phyloP scores from a whole-genome alignment of 2,113 vertebrate species.

The Morone saxatilis region DNA sequence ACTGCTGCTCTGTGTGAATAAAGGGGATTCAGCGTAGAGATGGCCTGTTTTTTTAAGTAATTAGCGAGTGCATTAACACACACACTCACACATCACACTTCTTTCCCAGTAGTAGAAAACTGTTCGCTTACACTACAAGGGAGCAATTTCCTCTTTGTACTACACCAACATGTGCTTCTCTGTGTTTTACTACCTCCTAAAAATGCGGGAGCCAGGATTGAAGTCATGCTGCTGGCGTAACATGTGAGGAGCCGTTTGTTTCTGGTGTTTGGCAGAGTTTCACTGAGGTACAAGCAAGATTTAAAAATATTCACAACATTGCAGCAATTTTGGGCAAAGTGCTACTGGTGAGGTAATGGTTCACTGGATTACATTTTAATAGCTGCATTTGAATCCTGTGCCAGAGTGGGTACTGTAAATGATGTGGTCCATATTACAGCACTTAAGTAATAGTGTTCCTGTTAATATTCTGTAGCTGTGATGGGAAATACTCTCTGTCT shows the following conservation, averaged over 20 bases:
- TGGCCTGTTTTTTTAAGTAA: slow-evolving; percentile 15
- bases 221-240: slow-evolving; percentile 81
- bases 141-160: slow-evolving; percentile 69
- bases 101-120: slow-evolving; percentile 53
- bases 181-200: slow-evolving; percentile 71
- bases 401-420: slow-evolving; percentile 72
- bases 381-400: slow-evolving; percentile 45
- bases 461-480: slow-evolving; percentile 53
- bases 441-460: slow-evolving; percentile 53
- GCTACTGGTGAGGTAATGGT: slow-evolving; percentile 81
- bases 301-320: slow-evolving; percentile 74
- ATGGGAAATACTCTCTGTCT: slow-evolving; percentile 44
- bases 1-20: slow-evolving; percentile 5
- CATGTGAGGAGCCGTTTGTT: slow-evolving; percentile 69
- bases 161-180: slow-evolving; percentile 55
- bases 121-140: slow-evolving; percentile 57
- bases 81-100: slow-evolving; percentile 10
- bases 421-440: slow-evolving; percentile 63
- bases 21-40: neutral
- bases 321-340: slow-evolving; percentile 64
- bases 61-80: slow-evolving; percentile 48
- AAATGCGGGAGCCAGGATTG: slow-evolving; percentile 69
- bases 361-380: slow-evolving; percentile 76
- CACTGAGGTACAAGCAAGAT: slow-evolving; percentile 62
- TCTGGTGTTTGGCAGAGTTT: slow-evolving; percentile 67